Conservation (phyloP, 1,140 invertebrate species). For the Eupeodes corollae region DNA sequence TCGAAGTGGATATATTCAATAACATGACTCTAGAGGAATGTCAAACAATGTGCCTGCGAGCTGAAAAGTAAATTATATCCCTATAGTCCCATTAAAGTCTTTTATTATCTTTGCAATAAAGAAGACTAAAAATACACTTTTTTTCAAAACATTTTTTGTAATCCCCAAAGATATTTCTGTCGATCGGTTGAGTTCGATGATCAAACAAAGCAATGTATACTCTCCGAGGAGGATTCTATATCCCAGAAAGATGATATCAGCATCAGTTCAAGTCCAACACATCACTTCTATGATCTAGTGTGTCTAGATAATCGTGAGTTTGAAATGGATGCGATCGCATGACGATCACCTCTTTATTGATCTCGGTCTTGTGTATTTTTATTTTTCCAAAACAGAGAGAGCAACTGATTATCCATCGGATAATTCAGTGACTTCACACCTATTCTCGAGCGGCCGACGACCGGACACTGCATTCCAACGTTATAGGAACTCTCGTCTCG, state of each 20-base stretch:
- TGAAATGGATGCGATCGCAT: not conserved
- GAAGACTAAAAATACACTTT: not conserved
- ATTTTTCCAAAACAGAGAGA: conserved; percentile 44
- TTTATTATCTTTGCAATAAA: not conserved
- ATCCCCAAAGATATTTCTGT: conserved; percentile 60
- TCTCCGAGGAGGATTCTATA: conserved; percentile 80
- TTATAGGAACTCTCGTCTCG: conserved; percentile 70
- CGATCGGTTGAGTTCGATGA: conserved; percentile 83
- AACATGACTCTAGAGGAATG: conserved; percentile 77
- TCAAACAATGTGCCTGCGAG: conserved; percentile 62
- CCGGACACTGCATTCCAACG: conserved; percentile 82
- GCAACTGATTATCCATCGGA: conserved; percentile 68
- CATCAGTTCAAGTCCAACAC: conserved; percentile 64
- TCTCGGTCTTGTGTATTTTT: not conserved
- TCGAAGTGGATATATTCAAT: conserved; percentile 74
- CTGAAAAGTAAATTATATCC: conserved; percentile 53
- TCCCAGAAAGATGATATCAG: conserved; percentile 75
- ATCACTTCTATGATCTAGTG: conserved; percentile 74
- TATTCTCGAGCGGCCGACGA: conserved; percentile 64
- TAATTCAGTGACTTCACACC: conserved; percentile 65
- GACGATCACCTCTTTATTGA: conserved; percentile 1
- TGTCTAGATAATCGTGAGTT: conserved; percentile 78
- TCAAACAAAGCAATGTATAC: conserved; percentile 67
- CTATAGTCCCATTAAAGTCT: not conserved
- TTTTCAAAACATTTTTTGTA: not conserved